Evolutionary conservation across 1,140 invertebrate species (phyloP).

Genomic region (Stenopsyche tienmushanensis): DNA sequence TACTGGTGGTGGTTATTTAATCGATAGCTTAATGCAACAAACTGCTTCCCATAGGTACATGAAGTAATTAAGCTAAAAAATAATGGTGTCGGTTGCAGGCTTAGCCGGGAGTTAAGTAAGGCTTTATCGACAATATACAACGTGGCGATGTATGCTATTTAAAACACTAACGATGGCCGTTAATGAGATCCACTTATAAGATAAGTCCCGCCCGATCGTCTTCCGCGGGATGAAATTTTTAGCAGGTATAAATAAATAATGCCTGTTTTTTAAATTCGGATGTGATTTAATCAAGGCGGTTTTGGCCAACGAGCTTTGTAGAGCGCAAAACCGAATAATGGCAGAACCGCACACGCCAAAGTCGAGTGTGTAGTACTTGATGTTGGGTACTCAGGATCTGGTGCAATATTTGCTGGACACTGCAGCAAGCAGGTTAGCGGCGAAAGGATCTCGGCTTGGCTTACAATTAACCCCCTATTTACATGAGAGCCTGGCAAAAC

Average conservation of each 20-base stretch:
- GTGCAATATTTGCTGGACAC: constrained; percentile 9
- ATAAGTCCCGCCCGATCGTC: neutral
- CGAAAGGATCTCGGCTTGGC: constrained; percentile 11
- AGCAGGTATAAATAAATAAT: too few species aligned
- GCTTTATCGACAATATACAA: neutral
- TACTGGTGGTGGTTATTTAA: too few species aligned
- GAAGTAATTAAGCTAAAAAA: constrained; percentile 34
- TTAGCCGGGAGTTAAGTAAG: neutral
- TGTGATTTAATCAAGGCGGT: too few species aligned
- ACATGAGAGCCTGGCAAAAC: constrained; percentile 10
- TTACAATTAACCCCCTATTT: constrained; percentile 28
- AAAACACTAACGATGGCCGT: neutral
- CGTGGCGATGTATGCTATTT: neutral
- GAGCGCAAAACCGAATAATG: too few species aligned
- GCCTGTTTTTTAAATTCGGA: too few species aligned
- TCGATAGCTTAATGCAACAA: constrained; percentile 25
- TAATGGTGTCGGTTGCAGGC: constrained; percentile 12
- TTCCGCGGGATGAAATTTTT: too few species aligned
- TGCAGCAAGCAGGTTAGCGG: constrained; percentile 1
- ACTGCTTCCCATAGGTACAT: neutral
- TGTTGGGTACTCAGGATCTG: neutral
- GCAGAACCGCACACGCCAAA: too few species aligned
- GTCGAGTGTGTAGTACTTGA: too few species aligned
- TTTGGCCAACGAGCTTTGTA: neutral
- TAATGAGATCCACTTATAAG: constrained; percentile 1